Conservation (phyloP, 2,797 vertebrate genomes). For the Acipenser ruthenus region DNA sequence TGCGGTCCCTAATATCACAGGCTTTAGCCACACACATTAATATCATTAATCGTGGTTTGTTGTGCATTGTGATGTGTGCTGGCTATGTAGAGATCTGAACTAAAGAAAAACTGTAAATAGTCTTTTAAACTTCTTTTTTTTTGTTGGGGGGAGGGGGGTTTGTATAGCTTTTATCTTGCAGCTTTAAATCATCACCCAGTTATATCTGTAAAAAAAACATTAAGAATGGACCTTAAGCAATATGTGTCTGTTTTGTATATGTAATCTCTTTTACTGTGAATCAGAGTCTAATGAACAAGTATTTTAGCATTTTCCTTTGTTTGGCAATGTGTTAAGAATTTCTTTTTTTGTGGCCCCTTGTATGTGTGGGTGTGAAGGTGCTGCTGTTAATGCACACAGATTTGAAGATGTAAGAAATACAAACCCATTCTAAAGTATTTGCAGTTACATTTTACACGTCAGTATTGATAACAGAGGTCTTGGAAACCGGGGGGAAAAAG, state of each 20-base stretch:
- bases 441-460: conserved; percentile 55
- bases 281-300: conserved; percentile 55
- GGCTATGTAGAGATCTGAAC: conserved; percentile 72
- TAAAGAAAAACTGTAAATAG: conserved; percentile 84
- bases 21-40: conserved; percentile 59
- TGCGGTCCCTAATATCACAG: conserved; percentile 66
- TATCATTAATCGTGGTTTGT: conserved; percentile 72
- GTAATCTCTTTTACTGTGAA: conserved; percentile 67
- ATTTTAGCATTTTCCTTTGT: conserved; percentile 50
- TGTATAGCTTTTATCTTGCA: conserved; percentile 77
- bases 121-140: conserved; percentile 46
- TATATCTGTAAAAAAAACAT: conserved; percentile 49
- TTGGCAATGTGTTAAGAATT: conserved; percentile 53
- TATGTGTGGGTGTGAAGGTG: conserved; percentile 55
- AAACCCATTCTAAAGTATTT: conserved; percentile 24
- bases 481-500: conserved; percentile 22
- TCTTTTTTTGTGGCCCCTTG: conserved; percentile 56
- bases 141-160: conserved; percentile 51
- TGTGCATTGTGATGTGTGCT: conserved; percentile 75
- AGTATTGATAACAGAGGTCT: conserved; percentile 67
- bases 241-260: conserved; percentile 67
- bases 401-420: conserved; percentile 41
- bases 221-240: conserved; percentile 67
- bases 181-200: conserved; percentile 68
- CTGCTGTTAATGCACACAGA: conserved; percentile 38